These are phyloP conservation scores for Theocolax elegans DNA, from an alignment of 1,140 invertebrate species.

Conservation along the genomic window DNA sequence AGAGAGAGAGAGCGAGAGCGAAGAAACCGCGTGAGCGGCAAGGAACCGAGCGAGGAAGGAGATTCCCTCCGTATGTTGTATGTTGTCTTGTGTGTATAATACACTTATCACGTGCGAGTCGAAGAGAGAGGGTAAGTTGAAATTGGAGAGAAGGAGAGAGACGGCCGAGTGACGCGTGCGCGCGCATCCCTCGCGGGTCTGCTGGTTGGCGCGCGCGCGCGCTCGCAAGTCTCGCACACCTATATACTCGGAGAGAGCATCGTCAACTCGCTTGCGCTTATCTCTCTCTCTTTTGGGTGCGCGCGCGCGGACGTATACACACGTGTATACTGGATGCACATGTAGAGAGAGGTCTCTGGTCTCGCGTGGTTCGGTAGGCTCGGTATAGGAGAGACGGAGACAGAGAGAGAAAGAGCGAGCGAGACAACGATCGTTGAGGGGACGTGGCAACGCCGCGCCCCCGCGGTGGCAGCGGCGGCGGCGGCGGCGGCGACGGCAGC, in stretches of 20 bases:
- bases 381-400: too few relatives aligned
- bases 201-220: not conserved
- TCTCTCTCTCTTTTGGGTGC: too few relatives aligned
- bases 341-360: not conserved
- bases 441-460: constrained; percentile 29
- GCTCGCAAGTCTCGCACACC: not conserved
- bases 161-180: not conserved
- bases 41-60: not conserved
- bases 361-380: too few relatives aligned
- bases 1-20: not conserved
- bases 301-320: not conserved
- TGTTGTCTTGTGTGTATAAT: not conserved
- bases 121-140: too few relatives aligned
- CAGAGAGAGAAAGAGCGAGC: not conserved
- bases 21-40: not conserved
- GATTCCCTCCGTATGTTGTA: not conserved
- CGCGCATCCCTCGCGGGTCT: not conserved
- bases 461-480: constrained; percentile 6
- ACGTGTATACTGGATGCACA: too few relatives aligned
- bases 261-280: not conserved
- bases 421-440: not conserved
- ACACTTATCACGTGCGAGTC: constrained; percentile 18
- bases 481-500: not conserved
- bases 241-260: too few relatives aligned
- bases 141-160: constrained; percentile 23